Conservation (phyloP, 2,797 vertebrate species). For the Falco cherrug region DNA sequence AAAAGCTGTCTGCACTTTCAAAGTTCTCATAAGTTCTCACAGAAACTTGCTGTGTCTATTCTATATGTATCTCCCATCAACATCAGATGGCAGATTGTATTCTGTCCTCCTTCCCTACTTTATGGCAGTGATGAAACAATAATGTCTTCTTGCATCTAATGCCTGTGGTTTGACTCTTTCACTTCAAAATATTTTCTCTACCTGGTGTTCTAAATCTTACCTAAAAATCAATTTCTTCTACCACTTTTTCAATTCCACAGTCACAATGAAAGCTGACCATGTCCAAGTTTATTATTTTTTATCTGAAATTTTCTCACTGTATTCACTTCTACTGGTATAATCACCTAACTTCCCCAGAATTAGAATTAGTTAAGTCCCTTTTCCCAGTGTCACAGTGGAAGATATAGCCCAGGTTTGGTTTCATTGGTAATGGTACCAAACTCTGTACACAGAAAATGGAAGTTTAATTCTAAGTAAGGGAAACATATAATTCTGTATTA, state of each 20-base stretch:
- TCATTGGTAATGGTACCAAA: not conserved
- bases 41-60: not conserved
- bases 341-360: not conserved
- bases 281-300: not conserved
- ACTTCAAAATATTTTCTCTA: not conserved
- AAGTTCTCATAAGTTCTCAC: not conserved
- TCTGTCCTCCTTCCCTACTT: not conserved
- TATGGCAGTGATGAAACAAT: not conserved
- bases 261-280: not conserved
- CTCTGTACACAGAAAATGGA: not conserved
- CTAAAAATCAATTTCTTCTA: not conserved
- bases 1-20: not conserved
- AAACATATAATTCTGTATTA: not conserved
- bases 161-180: not conserved
- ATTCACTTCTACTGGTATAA: not conserved
- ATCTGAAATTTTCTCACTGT: not conserved
- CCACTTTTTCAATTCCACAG: rapidly evolving
- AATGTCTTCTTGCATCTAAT: not conserved
- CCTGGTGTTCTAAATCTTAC: not conserved
- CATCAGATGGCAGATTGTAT: not conserved
- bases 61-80: not conserved
- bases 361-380: not conserved
- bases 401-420: not conserved
- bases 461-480: not conserved
- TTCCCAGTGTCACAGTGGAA: not conserved